Evolutionary conservation across 2,113 vertebrate species (phyloP).

Genomic region (Thomomys bottae): DNA sequence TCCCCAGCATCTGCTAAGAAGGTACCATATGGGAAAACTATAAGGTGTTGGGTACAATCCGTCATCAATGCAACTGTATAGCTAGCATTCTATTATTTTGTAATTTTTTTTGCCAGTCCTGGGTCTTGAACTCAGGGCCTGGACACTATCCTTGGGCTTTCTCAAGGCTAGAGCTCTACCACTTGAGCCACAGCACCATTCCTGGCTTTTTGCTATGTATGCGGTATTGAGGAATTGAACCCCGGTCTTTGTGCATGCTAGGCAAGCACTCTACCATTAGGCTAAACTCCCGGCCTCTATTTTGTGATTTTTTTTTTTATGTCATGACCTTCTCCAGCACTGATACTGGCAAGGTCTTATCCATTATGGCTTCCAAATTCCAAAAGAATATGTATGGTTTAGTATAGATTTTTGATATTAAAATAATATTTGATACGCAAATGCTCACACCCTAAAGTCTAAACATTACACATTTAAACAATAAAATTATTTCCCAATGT

Average conservation of each 20-base stretch:
- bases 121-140: too few species aligned
- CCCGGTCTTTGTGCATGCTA: too few species aligned
- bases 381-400: not conserved
- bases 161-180: too few species aligned
- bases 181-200: too few species aligned
- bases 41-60: too few species aligned
- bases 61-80: not conserved
- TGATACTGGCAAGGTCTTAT: not conserved
- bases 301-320: not conserved
- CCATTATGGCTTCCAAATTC: not conserved
- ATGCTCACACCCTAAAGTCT: not conserved
- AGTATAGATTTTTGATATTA: not conserved
- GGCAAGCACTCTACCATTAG: too few species aligned
- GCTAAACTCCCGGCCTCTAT: too few species aligned
- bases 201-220: too few species aligned
- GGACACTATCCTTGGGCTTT: too few species aligned
- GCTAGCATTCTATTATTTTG: not conserved
- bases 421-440: not conserved
- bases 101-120: too few species aligned
- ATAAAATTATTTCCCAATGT: not conserved
- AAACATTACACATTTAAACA: not conserved
- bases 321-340: not conserved
- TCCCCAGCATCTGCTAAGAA: not conserved
- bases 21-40: fast-evolving
- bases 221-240: too few species aligned